These are phyloP conservation scores for Silurus lanzhouensis DNA, from an alignment of 2,797 vertebrate species.

Conservation along the genomic window DNA sequence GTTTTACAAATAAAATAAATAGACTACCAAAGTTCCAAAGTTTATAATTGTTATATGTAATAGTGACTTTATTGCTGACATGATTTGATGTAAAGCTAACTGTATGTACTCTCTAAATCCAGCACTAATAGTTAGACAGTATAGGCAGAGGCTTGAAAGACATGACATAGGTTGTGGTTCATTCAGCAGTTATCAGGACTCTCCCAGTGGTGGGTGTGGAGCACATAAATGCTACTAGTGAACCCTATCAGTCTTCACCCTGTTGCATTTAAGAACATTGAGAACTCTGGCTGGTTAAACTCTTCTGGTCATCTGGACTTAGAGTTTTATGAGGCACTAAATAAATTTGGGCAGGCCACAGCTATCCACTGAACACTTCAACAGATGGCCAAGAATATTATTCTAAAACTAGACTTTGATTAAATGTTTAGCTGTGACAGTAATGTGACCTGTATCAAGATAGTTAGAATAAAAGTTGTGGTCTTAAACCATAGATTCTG, in stretches of 20 bases:
- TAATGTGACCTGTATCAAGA: background rate
- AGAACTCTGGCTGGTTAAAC: background rate
- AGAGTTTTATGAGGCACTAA: background rate
- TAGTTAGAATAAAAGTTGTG: background rate
- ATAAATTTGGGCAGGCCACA: background rate
- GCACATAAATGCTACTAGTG: background rate
- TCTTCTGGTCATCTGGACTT: background rate
- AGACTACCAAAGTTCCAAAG: background rate
- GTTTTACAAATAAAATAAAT: background rate
- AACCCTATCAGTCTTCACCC: slow-evolving; percentile 52
- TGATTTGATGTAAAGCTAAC: background rate
- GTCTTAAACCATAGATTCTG: background rate
- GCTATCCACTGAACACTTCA: background rate
- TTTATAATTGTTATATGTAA: background rate
- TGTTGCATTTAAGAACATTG: background rate
- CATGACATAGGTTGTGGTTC: background rate
- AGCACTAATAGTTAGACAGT: background rate
- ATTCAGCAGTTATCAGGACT: slow-evolving; percentile 50
- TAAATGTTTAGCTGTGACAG: background rate
- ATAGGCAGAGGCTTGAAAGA: slow-evolving; percentile 16
- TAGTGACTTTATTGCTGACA: background rate
- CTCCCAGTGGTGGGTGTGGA: slow-evolving; percentile 51
- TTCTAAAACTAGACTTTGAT: background rate
- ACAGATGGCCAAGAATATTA: background rate
- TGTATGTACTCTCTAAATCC: background rate